Base-by-base conservation (phyloP, 2,888 invertebrate genomes). In the Ectropis crepuscularia region DNA sequence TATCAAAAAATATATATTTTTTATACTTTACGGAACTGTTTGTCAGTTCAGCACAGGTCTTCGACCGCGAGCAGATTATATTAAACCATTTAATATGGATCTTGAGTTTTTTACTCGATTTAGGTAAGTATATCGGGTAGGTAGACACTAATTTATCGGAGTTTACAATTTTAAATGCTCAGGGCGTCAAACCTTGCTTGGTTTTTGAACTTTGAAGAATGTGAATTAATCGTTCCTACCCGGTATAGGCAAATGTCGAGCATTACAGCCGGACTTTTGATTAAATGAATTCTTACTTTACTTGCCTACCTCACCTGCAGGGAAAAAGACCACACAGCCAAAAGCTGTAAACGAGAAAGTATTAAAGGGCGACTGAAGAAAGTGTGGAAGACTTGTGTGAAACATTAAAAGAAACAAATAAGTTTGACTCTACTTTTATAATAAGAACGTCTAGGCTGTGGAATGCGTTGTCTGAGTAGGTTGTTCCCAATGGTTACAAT, bases 1-100 rank as follows among this genome's bases (percentile, higher is more conserved):
- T 58, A 37, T 68, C 69, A 70, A 69, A 71, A 73, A 70, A 68
- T 71, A 63, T 46, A 63, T 55, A 61, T 63, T 63, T 63, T 62
- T 63, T 63, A 63, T 75, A 68, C 57, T 73, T 76, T 82, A 74
- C 83, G 84, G 84, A 86, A 87, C 80, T 80, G 76, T 73, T 72
- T 71, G 68, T 58, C 70, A 54, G 59, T 55, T 49, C 62, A 53
- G 53, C 55, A 16, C 60, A 79, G 87, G 81, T 86, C 73, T 73
- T 75, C 81, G 84, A 86, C 82, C 84, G 76, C 74, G 53, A 67
- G 65, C 70, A 70, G 74, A 74, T 60, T 53, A 69, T 71, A 76
- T 74, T 78, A 75, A 80, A 76, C 78, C 78, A 79, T 64, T 74
- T 51, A 62, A 66, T 64, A 65, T 62, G 67, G 63, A 60, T 47